phyloP scores from a whole-genome alignment of 2,888 invertebrate species.

The Acronicta leporina region DNA sequence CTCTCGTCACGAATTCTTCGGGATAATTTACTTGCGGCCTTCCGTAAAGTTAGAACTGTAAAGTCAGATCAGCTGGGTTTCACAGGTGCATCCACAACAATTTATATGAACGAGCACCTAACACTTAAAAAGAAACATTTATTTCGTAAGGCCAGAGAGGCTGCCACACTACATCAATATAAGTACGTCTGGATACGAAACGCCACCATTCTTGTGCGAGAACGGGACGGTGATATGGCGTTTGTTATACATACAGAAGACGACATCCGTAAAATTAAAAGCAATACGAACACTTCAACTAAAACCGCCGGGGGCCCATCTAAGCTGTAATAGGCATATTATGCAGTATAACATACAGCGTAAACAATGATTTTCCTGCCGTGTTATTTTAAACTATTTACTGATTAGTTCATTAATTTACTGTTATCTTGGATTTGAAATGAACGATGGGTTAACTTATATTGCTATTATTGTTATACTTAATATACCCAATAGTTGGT shows the following conservation, averaged over 20 bases:
- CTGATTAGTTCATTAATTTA: too few species aligned
- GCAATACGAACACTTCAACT: too few species aligned
- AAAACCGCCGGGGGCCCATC: too few species aligned
- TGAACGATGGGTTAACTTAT: too few species aligned
- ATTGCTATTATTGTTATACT: too few species aligned
- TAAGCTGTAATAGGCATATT: too few species aligned
- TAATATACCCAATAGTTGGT: too few species aligned
- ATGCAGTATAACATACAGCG: too few species aligned
- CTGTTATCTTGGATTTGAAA: too few species aligned
- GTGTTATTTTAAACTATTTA: too few species aligned
- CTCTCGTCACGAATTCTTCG: constrained; percentile 3
- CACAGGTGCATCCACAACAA: background rate
- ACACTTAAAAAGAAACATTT: constrained; percentile 7
- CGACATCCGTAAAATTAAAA: too few species aligned
- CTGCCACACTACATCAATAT: background rate
- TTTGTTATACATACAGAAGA: background rate
- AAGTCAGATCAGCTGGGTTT: constrained; percentile 4
- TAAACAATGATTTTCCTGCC: too few species aligned
- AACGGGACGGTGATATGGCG: background rate
- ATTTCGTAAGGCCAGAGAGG: constrained; percentile 7
- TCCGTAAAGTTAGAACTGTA: background rate
- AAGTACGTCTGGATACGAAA: background rate
- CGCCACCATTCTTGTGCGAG: constrained; percentile 1
- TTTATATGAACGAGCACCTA: constrained; percentile 6
- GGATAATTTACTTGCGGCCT: constrained; percentile 6